Base-by-base conservation (phyloP, 2,797 vertebrate species). In the Basileuterus tristriatus region DNA sequence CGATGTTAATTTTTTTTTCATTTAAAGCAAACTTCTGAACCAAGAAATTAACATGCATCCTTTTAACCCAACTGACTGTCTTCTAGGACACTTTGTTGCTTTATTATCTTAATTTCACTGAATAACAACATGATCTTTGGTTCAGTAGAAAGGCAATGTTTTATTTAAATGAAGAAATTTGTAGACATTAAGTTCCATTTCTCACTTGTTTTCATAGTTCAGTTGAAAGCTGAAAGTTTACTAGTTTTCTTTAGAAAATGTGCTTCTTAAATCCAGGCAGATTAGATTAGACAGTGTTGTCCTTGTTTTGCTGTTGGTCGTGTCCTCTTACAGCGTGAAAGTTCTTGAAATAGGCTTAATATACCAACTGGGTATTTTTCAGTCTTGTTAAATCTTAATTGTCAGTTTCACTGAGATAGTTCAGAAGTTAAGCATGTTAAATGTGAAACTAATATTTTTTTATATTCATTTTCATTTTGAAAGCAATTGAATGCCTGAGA, bases 161-260 rank as follows among this genome's bases (percentile, higher is more conserved):
- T 71, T 79, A n/a, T 78, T 90, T 78, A 67, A 71, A 64, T 69
- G 10, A 78, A 87, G 17, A 41, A 67, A 22, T 43, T 58, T 79
- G 16, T 26, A 68, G 15, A 44, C 12, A 9, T 58, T 69, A 1
- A n/a, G 64, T 91, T 80, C 16, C 19, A 7, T 62, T 77, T 83
- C 37, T 83, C 24, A 26, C 50, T 79, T 76, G 24, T 52, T 69
- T 90, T 81, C n/a, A 15, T 58, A 72, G 50, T 37, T 72, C 50
- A 72, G 2, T 50, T 58, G 23, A 36, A 90, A 77, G n/a, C 32
- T 76, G 30, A 56, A 91, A 77, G 24, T 91, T 49, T 26, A 49
- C 8, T 49, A 49, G 47, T 49, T 49, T 49, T 49, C 3, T 81
- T 83, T 36, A 72, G 30, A 52, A 36, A 12, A 83, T 26, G 5